phyloP scores from a whole-genome alignment of 2,888 invertebrate genomes.

The Orthosia incerta region DNA sequence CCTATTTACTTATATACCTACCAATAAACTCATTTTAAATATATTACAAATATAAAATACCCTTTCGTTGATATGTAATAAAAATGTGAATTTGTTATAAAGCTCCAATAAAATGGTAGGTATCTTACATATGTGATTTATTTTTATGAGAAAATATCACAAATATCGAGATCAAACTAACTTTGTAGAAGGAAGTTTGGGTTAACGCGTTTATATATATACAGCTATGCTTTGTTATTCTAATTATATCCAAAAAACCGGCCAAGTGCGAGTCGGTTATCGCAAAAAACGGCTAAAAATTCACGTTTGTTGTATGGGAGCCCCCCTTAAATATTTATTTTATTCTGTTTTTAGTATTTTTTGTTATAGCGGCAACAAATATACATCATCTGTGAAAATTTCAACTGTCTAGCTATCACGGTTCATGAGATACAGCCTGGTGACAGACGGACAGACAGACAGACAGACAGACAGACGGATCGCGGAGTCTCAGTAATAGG shows the following conservation, averaged over 20 bases:
- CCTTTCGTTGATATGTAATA: neutral
- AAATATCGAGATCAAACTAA: constrained; percentile 10
- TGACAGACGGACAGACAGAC: too few species aligned
- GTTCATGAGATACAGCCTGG: too few species aligned
- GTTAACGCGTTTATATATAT: neutral
- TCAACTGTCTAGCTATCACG: too few species aligned
- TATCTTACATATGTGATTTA: neutral
- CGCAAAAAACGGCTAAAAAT: too few species aligned
- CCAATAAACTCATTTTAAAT: neutral
- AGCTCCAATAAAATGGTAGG: constrained; percentile 37
- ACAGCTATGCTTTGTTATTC: neutral
- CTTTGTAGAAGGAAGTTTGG: neutral
- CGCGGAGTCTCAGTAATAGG: too few species aligned
- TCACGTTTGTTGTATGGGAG: too few species aligned
- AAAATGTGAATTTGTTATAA: constrained; percentile 23
- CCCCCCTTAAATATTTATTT: too few species aligned
- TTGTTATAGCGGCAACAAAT: too few species aligned
- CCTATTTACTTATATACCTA: neutral
- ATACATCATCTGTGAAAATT: too few species aligned
- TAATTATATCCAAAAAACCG: neutral
- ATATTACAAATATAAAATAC: constrained; percentile 6
- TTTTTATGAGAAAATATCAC: constrained; percentile 23
- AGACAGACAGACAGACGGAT: too few species aligned
- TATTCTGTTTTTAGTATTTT: too few species aligned
- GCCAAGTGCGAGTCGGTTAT: too few species aligned